Percentiles rank a stretch among this genome's conserved stretches.
These are phyloP conservation scores for Oxygymnocypris stewartii DNA, from an alignment of 2,113 vertebrate species.

Conservation along the genomic window DNA sequence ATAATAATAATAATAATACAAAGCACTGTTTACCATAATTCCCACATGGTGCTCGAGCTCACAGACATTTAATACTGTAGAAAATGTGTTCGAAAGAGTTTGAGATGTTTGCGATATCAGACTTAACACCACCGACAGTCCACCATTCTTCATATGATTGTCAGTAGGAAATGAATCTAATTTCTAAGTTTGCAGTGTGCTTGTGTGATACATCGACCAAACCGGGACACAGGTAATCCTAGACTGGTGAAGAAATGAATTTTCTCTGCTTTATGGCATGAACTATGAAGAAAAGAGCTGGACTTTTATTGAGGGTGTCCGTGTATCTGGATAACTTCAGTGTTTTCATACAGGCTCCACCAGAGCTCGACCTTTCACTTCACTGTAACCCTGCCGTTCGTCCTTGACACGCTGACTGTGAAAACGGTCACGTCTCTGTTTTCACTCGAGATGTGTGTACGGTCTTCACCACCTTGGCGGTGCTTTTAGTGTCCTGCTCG, in stretches of 20 bases:
- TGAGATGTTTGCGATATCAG: neutral
- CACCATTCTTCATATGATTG: constrained; percentile 56
- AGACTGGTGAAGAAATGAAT: neutral
- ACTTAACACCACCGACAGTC: constrained; percentile 4
- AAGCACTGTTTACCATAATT: constrained; percentile 14
- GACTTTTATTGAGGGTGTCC: neutral
- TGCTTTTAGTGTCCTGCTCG: constrained; percentile 69
- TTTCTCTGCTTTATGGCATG: constrained; percentile 1
- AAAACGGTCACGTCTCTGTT: constrained; percentile 76
- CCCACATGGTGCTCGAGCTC: constrained; percentile 35
- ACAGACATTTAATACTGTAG: constrained; percentile 53
- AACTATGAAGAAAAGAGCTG: neutral
- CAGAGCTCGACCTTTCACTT: neutral
- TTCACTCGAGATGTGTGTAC: constrained; percentile 74
- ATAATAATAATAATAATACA: constrained; percentile 18
- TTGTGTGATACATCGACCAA: neutral
- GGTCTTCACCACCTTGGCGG: constrained; percentile 78
- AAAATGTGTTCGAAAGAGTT: constrained; percentile 11
- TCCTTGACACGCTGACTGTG: neutral
- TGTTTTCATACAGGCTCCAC: constrained; percentile 2
- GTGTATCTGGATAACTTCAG: constrained; percentile 31
- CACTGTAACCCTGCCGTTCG: neutral
- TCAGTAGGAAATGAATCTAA: constrained; percentile 35
- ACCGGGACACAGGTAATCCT: neutral
- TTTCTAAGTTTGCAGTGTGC: neutral